These are phyloP conservation scores for Colletes gigas DNA, from an alignment of 1,140 invertebrate species.

Conservation along the genomic window DNA sequence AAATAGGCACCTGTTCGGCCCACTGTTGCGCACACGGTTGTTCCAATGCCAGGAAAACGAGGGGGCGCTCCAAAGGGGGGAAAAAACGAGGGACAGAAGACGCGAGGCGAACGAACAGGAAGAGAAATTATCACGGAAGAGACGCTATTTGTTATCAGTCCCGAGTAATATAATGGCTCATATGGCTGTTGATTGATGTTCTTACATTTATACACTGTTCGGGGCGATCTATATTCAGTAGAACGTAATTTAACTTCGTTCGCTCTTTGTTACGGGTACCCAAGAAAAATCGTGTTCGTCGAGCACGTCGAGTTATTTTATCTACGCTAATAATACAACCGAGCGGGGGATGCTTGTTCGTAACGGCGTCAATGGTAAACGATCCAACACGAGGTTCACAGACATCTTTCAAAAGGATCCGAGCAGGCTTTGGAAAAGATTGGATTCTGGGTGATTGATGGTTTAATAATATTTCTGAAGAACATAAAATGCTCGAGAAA, in stretches of 20 bases:
- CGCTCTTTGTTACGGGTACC: slow-evolving; percentile 29
- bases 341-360: no score
- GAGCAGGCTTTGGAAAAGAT: no score
- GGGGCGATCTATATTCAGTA: slow-evolving; percentile 43
- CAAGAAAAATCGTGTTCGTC: slow-evolving; percentile 28
- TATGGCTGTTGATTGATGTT: slow-evolving; percentile 55
- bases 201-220: slow-evolving; percentile 45
- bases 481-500: no score
- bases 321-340: no score
- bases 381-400: no score
- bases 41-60: slow-evolving; percentile 20
- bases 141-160: slow-evolving; percentile 60
- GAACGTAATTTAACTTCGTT: slow-evolving; percentile 42
- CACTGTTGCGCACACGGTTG: slow-evolving; percentile 11
- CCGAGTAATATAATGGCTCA: slow-evolving; percentile 55
- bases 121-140: slow-evolving; percentile 57
- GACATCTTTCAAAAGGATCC: no score
- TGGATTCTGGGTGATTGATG: no score
- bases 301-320: neutral
- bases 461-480: no score
- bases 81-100: slow-evolving; percentile 5
- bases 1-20: slow-evolving; percentile 55
- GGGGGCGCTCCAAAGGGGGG: slow-evolving; percentile 5
- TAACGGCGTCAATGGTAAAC: no score
- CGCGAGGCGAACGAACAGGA: slow-evolving; percentile 37